Evolutionary conservation across 35 echinoderm and acorn worm genomes (phyloP).

Genomic region (Ophioderma brevispina): DNA sequence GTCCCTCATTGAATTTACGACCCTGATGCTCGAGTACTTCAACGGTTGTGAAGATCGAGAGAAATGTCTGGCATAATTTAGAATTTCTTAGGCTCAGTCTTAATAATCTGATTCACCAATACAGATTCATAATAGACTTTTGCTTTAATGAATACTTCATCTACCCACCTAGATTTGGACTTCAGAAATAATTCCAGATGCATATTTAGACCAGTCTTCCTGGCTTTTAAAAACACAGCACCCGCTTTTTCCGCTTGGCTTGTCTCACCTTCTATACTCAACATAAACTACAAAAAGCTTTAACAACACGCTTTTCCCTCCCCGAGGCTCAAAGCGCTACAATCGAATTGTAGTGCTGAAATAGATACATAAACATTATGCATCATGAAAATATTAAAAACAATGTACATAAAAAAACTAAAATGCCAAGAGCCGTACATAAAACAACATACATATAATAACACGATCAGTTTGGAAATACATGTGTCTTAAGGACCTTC

Average conservation of each 20-base stretch:
- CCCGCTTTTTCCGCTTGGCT: neutral
- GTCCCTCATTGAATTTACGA: conserved; percentile 1
- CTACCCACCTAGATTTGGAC: neutral
- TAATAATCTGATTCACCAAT: conserved; percentile 37
- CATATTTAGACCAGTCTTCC: conserved; percentile 19
- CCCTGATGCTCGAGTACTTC: conserved; percentile 16
- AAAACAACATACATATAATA: too few species aligned
- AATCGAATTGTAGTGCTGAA: too few species aligned
- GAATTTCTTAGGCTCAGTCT: conserved; percentile 43
- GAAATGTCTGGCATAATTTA: conserved; percentile 53
- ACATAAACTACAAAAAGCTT: too few species aligned
- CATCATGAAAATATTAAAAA: too few species aligned
- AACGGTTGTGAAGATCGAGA: conserved; percentile 8
- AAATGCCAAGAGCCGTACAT: too few species aligned
- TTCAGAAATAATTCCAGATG: neutral
- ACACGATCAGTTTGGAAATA: too few species aligned
- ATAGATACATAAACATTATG: too few species aligned
- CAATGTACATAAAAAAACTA: too few species aligned
- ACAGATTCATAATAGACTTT: conserved; percentile 23
- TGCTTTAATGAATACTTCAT: neutral
- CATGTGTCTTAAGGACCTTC: too few species aligned
- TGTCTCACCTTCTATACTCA: too few species aligned
- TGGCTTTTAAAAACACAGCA: conserved; percentile 1
- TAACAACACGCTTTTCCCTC: too few species aligned
- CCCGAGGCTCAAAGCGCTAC: too few species aligned